phyloP scores from a whole-genome alignment of 2,113 vertebrate genomes.

The Eubucco bourcierii region DNA sequence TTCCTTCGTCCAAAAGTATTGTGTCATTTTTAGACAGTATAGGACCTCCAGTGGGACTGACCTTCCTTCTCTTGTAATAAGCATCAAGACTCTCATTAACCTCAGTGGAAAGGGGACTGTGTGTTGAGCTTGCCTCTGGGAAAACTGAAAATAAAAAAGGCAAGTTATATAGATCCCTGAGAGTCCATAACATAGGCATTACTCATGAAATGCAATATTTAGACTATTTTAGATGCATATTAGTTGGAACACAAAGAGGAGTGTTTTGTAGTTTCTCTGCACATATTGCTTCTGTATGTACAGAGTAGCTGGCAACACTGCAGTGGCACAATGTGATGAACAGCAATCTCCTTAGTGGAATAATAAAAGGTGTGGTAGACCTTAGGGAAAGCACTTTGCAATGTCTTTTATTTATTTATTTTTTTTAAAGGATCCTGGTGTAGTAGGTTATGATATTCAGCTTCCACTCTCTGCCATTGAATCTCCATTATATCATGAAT shows the following conservation, averaged over 20 bases:
- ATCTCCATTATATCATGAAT: background rate
- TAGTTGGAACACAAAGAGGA: background rate
- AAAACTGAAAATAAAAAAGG: background rate
- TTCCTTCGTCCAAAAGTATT: background rate
- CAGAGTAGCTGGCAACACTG: background rate
- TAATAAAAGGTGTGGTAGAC: background rate
- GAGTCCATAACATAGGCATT: constrained; percentile 16
- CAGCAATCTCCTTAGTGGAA: background rate
- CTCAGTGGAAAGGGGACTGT: background rate
- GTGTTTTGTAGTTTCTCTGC: constrained; percentile 10
- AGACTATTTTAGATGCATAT: background rate
- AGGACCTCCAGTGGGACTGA: background rate
- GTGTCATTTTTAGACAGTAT: constrained; percentile 25
- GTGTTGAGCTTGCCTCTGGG: background rate
- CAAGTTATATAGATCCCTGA: background rate
- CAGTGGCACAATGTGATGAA: background rate
- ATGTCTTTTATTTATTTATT: too few relatives aligned
- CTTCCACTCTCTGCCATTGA: background rate
- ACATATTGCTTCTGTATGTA: constrained; percentile 6
- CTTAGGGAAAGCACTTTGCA: background rate
- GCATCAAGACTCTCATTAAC: background rate
- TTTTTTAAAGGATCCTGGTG: background rate
- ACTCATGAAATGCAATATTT: constrained; percentile 34
- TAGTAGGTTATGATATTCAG: background rate
- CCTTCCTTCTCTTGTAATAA: background rate